Evolutionary conservation across 2,888 invertebrate species (phyloP).

Genomic region (Orchestes rusci): DNA sequence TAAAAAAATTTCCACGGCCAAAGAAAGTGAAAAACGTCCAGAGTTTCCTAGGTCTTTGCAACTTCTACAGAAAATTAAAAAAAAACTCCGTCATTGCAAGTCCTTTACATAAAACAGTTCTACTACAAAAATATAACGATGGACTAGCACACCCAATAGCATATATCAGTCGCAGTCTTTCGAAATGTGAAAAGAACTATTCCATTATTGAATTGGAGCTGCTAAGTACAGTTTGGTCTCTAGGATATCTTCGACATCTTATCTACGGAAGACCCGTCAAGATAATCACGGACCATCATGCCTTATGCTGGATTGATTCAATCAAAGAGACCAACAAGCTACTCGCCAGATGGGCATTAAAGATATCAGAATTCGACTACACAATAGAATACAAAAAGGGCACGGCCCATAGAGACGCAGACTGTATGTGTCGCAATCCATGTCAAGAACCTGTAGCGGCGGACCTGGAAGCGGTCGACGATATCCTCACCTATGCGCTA

Average conservation of each 20-base stretch:
- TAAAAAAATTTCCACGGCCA: no score
- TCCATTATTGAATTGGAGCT: neutral
- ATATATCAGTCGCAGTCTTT: neutral
- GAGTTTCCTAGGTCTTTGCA: neutral
- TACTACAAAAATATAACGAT: no score
- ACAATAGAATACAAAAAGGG: constrained; percentile 7
- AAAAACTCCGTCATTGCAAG: neutral
- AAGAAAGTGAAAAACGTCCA: neutral
- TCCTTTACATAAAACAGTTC: no score
- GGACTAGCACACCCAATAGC: neutral
- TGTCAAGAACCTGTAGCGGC: neutral
- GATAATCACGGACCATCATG: constrained; percentile 2
- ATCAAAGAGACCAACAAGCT: no score
- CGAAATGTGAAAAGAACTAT: neutral
- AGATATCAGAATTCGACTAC: no score
- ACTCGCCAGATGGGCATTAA: no score
- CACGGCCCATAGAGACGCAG: constrained; percentile 5
- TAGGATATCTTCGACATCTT: no score
- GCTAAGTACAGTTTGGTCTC: neutral
- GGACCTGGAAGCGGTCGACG: neutral
- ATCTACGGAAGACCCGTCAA: neutral
- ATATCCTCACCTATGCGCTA: constrained; percentile 21
- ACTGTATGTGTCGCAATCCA: constrained; percentile 6
- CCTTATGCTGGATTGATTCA: no score
- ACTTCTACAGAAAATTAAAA: neutral